Conservation (phyloP, 2,797 vertebrate genomes). For the Manis javanica region DNA sequence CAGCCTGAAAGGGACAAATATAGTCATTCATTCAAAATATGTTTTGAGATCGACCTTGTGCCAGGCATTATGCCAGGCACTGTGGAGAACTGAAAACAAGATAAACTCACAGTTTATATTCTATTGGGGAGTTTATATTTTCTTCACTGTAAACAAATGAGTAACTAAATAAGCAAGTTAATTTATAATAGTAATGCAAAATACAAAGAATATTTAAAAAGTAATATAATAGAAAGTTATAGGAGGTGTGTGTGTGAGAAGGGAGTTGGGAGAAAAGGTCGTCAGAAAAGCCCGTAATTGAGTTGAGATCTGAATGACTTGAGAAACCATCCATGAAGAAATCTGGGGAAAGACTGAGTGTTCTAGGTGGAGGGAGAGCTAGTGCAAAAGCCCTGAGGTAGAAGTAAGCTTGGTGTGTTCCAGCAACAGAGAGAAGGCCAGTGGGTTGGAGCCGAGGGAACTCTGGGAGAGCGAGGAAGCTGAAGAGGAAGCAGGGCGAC, state of each 20-base stretch:
- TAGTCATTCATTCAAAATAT: neutral
- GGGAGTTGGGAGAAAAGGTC: neutral
- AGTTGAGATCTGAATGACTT: neutral
- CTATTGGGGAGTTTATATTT: neutral
- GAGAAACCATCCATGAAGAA: neutral
- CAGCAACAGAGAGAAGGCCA: neutral
- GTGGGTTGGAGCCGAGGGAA: neutral
- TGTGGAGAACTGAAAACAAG: neutral
- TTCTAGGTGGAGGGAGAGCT: neutral
- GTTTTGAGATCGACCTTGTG: neutral
- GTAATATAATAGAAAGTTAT: neutral
- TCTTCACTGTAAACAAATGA: neutral
- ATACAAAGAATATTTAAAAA: neutral
- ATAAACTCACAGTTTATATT: neutral
- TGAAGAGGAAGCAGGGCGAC: neutral
- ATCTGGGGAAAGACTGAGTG: neutral
- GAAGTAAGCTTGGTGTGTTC: neutral
- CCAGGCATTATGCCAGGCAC: neutral
- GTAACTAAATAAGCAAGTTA: slow-evolving; percentile 23
- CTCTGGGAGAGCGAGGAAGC: neutral
- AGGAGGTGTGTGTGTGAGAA: neutral
- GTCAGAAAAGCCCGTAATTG: neutral
- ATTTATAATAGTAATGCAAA: neutral
- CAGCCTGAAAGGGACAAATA: neutral
- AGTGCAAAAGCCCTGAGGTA: slow-evolving; percentile 12